Conservation (phyloP, 2,888 invertebrate species). For the Hypomecis punctinalis region DNA sequence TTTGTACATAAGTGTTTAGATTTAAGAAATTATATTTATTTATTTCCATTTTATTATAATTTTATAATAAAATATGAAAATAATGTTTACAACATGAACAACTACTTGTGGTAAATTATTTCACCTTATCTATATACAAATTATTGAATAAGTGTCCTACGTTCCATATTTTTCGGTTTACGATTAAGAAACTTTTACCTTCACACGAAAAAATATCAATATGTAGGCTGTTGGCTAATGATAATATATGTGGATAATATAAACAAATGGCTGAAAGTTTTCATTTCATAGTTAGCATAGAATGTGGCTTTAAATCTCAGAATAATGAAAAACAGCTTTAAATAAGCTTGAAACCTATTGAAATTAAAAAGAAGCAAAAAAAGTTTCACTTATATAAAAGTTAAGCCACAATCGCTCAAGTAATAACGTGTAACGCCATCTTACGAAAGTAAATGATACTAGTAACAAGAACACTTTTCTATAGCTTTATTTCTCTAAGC, state of each 20-base stretch:
- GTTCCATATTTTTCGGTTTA: background rate
- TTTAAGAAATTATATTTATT: conserved; percentile 73
- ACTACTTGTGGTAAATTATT: conserved; percentile 23
- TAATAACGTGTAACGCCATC: background rate
- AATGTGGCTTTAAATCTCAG: no score
- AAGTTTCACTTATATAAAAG: no score
- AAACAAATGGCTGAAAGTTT: no score
- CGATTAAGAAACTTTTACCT: no score
- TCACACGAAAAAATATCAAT: no score
- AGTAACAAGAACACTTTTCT: background rate
- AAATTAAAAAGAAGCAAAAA: no score
- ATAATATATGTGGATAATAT: no score
- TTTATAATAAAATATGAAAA: conserved; percentile 74
- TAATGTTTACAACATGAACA: conserved; percentile 37
- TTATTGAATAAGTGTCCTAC: background rate
- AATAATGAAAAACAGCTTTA: no score
- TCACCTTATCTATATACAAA: background rate
- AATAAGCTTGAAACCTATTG: no score
- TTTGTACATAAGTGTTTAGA: conserved; percentile 77
- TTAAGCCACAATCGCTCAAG: background rate
- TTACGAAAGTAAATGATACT: background rate
- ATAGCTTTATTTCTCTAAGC: no score
- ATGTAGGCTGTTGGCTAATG: no score
- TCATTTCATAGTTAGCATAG: no score
- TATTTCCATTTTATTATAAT: conserved; percentile 80